Base-by-base conservation (phyloP, 30 jellyfish, hydroid and myxozoan genomes). In the Turritopsis rubra region DNA sequence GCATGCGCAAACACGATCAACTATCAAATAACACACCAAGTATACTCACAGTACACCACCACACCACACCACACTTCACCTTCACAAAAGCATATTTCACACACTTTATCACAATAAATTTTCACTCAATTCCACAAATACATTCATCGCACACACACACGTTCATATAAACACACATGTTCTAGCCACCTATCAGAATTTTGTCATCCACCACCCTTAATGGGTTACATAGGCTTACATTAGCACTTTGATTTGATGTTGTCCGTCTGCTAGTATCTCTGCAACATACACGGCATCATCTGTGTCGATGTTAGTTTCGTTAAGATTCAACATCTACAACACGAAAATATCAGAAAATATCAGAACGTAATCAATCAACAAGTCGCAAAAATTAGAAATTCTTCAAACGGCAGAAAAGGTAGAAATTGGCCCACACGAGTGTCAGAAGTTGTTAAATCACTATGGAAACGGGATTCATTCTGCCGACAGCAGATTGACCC, bases 241-340 rank as follows among this genome's bases (percentile, higher is more conserved):
- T 18, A 88, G 73, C 90, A 88, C 83, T 53, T 88, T 75, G 65
- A 88, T 81, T 26, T 68, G 79, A 53, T 70, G 65, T 73, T 88
- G 83, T 20, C 71, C 88, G 23, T 74, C 79, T 7, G 82, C 28
- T 24, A 88, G 53, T n/a, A 79, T 80, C 1, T 89, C 96, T 52
- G 96, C 88, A 22, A 89, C 81, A 65, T 89, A 89, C n/a, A 66
- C 65, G 3, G 93, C 96, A 9, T 89, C 89, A 23, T 84, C 88
- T 17, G 93, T 86, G 26, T 89, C 89, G 41, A 89, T 81, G 85
- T 71, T 79, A 71, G 81, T 89, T 84, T 78, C 76, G 29, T 84
- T 89, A 85, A 89, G 73, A 70, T 89, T 89, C 60, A 89, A 60
- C 89, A 89, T 84, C 96, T 89, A 79, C 19, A 53, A 74, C 52